A percentile compares a stretch with the other conserved stretches of the same genome.
These are phyloP conservation scores for Drosophila arawakana DNA, from an alignment of 1,140 invertebrate genomes.

Conservation along the genomic window DNA sequence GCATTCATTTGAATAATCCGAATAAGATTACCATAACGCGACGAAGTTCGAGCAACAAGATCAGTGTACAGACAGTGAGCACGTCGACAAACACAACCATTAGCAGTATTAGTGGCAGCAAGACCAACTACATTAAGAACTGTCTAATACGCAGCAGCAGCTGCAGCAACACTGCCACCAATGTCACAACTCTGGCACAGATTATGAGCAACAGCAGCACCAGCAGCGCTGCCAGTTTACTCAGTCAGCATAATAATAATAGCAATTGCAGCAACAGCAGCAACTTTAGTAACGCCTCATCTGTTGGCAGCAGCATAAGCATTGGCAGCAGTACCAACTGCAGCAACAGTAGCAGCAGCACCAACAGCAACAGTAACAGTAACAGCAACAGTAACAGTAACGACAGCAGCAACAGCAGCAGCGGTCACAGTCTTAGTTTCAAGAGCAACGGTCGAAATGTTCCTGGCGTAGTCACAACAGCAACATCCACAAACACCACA, in stretches of 20 bases:
- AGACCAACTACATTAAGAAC: conserved; percentile 80
- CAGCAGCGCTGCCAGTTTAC: conserved; percentile 72
- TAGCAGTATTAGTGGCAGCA: conserved; percentile 48
- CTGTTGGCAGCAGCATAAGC: conserved; percentile 73
- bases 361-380: conserved; percentile 21
- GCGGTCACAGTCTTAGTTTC: conserved; percentile 52
- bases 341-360: conserved; percentile 44
- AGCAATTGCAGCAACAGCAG: conserved; percentile 78
- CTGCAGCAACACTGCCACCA: conserved; percentile 82
- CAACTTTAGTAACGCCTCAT: conserved; percentile 74
- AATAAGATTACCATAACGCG: conserved; percentile 77
- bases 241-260: conserved; percentile 74
- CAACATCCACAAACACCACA: conserved; percentile 48
- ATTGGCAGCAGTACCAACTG: conserved; percentile 62
- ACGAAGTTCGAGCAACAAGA: conserved; percentile 56
- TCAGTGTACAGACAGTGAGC: conserved; percentile 70
- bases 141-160: conserved; percentile 82
- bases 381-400: conserved; percentile 44
- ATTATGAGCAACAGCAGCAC: conserved; percentile 83
- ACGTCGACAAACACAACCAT: conserved; percentile 70
- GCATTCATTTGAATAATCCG: conserved; percentile 57
- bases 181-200: conserved; percentile 82
- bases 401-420: conserved; percentile 43
- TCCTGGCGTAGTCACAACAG: conserved; percentile 36
- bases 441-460: conserved; percentile 63